Conservation (phyloP, 2,888 invertebrate species). For the Glomeris marginata region DNA sequence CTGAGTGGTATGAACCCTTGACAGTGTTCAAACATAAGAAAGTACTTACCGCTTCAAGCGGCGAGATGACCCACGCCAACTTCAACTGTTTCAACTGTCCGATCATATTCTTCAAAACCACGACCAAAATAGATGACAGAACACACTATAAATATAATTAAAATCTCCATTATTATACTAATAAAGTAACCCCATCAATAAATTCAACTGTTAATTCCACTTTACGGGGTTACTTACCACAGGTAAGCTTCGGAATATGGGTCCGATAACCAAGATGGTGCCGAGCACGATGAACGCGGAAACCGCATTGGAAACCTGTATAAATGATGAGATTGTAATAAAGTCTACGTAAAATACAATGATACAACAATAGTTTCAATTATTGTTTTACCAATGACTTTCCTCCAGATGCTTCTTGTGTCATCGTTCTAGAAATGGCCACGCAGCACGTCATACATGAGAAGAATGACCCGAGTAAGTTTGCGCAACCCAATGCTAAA, state of each 20-base stretch:
- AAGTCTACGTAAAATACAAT: not conserved
- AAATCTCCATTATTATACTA: not conserved
- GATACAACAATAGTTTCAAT: not conserved
- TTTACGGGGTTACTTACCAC: slow-evolving; percentile 43
- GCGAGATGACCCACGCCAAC: slow-evolving; percentile 57
- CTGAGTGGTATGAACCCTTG: no score
- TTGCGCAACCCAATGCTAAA: slow-evolving; percentile 7
- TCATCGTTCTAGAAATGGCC: slow-evolving; percentile 7
- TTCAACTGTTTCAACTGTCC: slow-evolving; percentile 51
- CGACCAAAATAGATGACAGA: slow-evolving; percentile 62
- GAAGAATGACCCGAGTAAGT: slow-evolving; percentile 10
- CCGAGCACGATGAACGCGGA: slow-evolving; percentile 57
- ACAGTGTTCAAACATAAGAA: no score
- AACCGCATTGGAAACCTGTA: slow-evolving; percentile 59
- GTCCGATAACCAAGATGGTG: slow-evolving; percentile 72
- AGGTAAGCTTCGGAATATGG: slow-evolving; percentile 72
- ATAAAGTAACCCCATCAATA: slow-evolving; percentile 2
- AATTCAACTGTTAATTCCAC: no score
- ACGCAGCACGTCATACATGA: slow-evolving; percentile 5
- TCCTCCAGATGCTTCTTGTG: slow-evolving; percentile 10
- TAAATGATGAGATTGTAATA: not conserved
- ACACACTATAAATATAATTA: slow-evolving; percentile 43
- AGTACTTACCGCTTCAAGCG: slow-evolving; percentile 51
- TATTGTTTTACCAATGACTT: slow-evolving; percentile 3
- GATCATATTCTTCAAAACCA: slow-evolving; percentile 61